Conservation (phyloP, 2,113 vertebrate species). For the Leptosomus discolor region DNA sequence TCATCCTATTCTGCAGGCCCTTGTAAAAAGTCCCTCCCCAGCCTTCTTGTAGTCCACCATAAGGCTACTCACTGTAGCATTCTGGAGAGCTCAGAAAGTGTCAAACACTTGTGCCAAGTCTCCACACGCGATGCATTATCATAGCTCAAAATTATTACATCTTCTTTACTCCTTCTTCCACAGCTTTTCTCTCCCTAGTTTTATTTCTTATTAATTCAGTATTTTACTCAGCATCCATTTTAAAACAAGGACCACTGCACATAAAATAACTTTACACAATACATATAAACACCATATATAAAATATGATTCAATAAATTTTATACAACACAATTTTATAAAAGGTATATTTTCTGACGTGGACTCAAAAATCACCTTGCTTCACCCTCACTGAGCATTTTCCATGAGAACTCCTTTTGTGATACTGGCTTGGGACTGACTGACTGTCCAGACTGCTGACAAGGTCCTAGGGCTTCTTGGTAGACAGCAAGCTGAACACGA, state of each 20-base stretch:
- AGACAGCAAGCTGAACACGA: rapidly evolving
- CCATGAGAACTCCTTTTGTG: neutral
- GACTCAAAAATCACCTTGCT: neutral
- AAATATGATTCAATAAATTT: neutral
- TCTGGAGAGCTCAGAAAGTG: neutral
- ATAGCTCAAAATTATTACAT: neutral
- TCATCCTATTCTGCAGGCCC: no score
- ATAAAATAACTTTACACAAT: neutral
- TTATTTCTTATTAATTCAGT: neutral
- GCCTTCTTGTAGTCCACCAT: no score
- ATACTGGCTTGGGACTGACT: neutral
- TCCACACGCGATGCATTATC: neutral
- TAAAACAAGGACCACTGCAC: neutral
- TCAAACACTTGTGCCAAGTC: neutral
- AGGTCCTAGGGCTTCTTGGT: neutral
- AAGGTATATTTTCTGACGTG: neutral
- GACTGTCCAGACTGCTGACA: neutral
- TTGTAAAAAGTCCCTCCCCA: no score
- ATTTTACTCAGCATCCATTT: neutral
- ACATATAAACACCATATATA: neutral
- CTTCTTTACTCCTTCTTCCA: neutral
- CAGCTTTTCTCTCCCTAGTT: neutral
- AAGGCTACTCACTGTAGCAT: neutral
- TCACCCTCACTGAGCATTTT: neutral
- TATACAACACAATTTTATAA: neutral